Evolutionary conservation across 2,797 vertebrate species (phyloP), one percentile per base, ranked within the genome.

Genomic region (Pangasius sanitwongsei): DNA sequence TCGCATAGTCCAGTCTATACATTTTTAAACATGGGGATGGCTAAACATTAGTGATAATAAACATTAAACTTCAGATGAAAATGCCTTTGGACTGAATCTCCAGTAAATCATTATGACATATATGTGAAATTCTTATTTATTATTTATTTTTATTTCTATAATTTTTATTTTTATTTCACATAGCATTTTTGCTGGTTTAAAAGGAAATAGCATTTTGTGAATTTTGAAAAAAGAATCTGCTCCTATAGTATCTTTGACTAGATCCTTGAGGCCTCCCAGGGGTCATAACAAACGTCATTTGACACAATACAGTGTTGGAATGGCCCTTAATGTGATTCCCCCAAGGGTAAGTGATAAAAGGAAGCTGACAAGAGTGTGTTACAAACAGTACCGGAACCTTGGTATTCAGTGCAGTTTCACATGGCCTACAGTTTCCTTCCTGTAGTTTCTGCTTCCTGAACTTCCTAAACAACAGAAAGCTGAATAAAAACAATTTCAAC

Each of bases 221-320:
- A 77, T 50, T 74, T 70, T 12, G 41, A 78, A 53, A 3, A 18
- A 37, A 15, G 1, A 61, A 28, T 11, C 20, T 16, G 37, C 55
- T 57, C 2, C n/a, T 25, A 13, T 48, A 11, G 44, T 31, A 59
- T 59, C 48, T 55, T 57, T 37, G 55, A 41, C 9, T 61, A 41
- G 57, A 61, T 83, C 57, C 34, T 31, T 61, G 34, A 61, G 55
- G 31, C 20, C 34, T 41, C 55, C 31, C 15, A 82, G 18, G 31
- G 81, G 81, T 63, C 55, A 83, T 83, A 83, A 83, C 37, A 83
- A 65, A 44, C 2, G 25, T 83, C 15, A 65, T 83, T 83, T 44
- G 25, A 65, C 37, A 83, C 59, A 83, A 48, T 59, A 41, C 34
- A 28, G 57, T 83, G 57, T 44, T 83, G 34, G 6, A 63, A 48